phyloP scores from a whole-genome alignment of 1,140 invertebrate genomes.

The Tetragnatha versicolor region DNA sequence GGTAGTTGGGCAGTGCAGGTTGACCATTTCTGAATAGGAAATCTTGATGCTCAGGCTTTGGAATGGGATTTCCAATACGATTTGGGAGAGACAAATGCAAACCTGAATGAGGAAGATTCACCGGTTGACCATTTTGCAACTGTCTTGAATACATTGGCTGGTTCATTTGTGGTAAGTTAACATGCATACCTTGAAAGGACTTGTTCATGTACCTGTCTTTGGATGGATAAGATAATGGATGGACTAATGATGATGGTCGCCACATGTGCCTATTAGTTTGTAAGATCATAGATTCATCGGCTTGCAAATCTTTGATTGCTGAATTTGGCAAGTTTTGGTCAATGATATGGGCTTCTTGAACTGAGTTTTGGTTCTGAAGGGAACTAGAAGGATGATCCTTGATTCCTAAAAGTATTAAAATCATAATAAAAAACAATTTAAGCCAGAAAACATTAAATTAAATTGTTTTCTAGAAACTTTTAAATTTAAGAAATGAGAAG shows the following conservation, averaged over 20 bases:
- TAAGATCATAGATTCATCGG: neutral
- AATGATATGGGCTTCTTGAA: neutral
- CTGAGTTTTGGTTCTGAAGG: neutral
- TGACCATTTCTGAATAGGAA: neutral
- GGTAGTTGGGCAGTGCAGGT: neutral
- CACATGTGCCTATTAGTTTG: neutral
- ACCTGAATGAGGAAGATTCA: neutral
- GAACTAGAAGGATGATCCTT: neutral
- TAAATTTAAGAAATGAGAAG: too few species aligned
- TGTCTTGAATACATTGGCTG: neutral
- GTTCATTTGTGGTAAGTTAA: neutral
- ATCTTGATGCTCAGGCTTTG: constrained; percentile 3
- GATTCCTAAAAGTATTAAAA: neutral
- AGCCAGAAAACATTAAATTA: too few species aligned
- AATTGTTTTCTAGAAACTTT: too few species aligned
- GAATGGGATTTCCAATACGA: neutral
- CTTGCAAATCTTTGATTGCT: neutral
- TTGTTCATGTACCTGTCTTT: neutral
- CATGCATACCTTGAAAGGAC: neutral
- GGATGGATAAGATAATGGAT: neutral
- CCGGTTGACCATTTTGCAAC: neutral
- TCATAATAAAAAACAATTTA: neutral
- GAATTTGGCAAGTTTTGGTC: neutral
- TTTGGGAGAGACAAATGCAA: neutral
- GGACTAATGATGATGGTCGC: neutral